Evolutionary conservation across 2,797 vertebrate genomes (phyloP).

Genomic region (Myotis daubentonii): DNA sequence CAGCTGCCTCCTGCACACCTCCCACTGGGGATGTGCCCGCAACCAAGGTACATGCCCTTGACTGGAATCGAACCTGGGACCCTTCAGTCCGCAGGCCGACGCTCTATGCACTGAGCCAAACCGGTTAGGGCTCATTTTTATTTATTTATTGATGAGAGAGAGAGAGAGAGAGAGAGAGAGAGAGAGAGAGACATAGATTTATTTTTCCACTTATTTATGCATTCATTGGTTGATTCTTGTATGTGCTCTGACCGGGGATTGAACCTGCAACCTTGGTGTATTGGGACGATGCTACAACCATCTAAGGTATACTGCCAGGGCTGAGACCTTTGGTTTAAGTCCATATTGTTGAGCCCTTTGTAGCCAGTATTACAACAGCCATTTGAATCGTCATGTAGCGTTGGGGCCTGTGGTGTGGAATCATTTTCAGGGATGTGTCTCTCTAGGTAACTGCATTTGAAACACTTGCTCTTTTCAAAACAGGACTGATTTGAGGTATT

Average conservation of each 20-base stretch:
- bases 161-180: neutral
- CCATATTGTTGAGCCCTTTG: neutral
- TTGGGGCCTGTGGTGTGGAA: neutral
- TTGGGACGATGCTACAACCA: neutral
- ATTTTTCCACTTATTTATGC: neutral
- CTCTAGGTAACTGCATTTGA: neutral
- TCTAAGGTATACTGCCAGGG: neutral
- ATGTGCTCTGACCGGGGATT: neutral
- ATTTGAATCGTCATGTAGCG: neutral
- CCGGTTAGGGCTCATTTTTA: too few species aligned
- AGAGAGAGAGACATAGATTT: neutral
- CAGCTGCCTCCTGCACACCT: too few species aligned
- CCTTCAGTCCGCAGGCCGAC: too few species aligned
- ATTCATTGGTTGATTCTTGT: neutral
- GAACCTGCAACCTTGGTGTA: neutral
- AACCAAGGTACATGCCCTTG: too few species aligned
- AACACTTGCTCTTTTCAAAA: neutral
- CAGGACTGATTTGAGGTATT: neutral
- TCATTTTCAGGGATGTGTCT: neutral
- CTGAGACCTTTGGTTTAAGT: neutral
- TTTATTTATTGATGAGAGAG: neutral
- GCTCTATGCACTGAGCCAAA: too few species aligned
- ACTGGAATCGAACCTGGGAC: too few species aligned
- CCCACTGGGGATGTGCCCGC: too few species aligned
- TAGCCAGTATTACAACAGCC: neutral